Percentiles rank a stretch among this genome's conserved stretches.
phyloP scores from a whole-genome alignment of 92 coral and sea anemone genomes.

The Heteractis magnifica region DNA sequence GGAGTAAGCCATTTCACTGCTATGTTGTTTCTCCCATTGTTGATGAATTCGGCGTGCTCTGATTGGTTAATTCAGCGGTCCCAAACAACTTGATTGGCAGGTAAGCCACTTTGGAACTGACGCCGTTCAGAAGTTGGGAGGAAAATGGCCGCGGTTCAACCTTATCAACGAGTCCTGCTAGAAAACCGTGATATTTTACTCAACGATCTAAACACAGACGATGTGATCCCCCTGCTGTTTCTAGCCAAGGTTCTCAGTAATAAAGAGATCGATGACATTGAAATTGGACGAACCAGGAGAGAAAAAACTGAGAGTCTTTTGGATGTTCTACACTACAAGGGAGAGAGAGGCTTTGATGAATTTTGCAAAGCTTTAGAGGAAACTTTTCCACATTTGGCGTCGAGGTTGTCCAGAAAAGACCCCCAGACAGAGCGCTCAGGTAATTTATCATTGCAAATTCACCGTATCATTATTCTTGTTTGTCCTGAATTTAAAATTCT shows the following conservation, averaged over 20 bases:
- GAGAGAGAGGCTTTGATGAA: slow-evolving; percentile 76
- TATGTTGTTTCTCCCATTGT: slow-evolving; percentile 33
- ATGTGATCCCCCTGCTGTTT: slow-evolving; percentile 65
- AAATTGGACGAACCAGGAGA: slow-evolving; percentile 67
- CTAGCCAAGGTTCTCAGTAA: slow-evolving; percentile 60
- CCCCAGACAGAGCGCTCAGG: slow-evolving; percentile 68
- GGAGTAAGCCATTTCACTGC: slow-evolving; percentile 13
- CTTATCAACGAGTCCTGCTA: slow-evolving; percentile 73
- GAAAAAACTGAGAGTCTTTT: slow-evolving; percentile 77
- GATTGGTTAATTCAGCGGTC: slow-evolving; percentile 57
- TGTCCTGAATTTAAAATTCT: slow-evolving; percentile 4
- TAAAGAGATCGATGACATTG: slow-evolving; percentile 73
- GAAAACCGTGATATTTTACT: slow-evolving; percentile 76
- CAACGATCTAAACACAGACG: slow-evolving; percentile 64
- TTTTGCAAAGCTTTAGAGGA: slow-evolving; percentile 75
- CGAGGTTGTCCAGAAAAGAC: slow-evolving; percentile 54
- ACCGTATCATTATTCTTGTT: slow-evolving; percentile 9
- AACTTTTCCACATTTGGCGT: slow-evolving; percentile 68
- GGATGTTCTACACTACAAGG: slow-evolving; percentile 85
- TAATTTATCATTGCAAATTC: slow-evolving; percentile 20
- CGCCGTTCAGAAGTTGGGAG: slow-evolving; percentile 38
- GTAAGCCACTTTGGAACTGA: slow-evolving; percentile 52
- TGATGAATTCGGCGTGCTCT: slow-evolving; percentile 25
- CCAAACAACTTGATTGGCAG: slow-evolving; percentile 79
- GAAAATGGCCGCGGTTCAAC: slow-evolving; percentile 82